Evolutionary conservation across 1,140 invertebrate species (phyloP).

Genomic region (Ditylenchus dipsaci): DNA sequence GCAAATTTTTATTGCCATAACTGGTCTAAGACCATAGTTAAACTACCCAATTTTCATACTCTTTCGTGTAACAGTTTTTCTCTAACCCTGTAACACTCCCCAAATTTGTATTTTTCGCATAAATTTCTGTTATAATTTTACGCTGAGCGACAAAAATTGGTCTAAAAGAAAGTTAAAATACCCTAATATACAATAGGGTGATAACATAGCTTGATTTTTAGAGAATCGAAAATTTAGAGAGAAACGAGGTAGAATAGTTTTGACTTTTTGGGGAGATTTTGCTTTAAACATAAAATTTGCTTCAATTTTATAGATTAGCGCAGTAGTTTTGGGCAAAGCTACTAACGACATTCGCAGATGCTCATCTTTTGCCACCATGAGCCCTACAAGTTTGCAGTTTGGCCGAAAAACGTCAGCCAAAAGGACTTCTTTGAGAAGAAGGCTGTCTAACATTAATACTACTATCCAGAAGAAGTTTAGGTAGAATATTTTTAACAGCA

Average conservation of each 20-base stretch:
- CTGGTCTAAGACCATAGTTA: too few relatives aligned
- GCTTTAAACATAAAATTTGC: not conserved
- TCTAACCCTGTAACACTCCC: too few relatives aligned
- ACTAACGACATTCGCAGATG: slow-evolving; percentile 2
- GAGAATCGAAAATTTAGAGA: not conserved
- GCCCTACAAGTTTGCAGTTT: not conserved
- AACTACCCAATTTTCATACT: too few relatives aligned
- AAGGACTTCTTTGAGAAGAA: not conserved
- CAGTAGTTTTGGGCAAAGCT: slow-evolving; percentile 9
- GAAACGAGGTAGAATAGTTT: too few relatives aligned
- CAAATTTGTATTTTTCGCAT: too few relatives aligned
- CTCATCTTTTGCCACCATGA: not conserved
- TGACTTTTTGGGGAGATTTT: not conserved
- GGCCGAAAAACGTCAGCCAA: not conserved
- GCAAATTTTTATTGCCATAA: too few relatives aligned
- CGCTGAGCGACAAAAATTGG: too few relatives aligned
- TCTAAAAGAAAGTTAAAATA: not conserved
- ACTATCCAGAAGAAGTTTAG: not conserved
- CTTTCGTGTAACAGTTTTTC: too few relatives aligned
- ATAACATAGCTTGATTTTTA: not conserved
- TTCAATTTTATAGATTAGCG: slow-evolving; percentile 2
- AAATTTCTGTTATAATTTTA: too few relatives aligned
- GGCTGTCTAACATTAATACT: not conserved
- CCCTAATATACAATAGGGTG: not conserved
- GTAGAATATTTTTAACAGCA: not conserved